Conservation (phyloP, 2,888 invertebrate species). For the Drosophila recens region DNA sequence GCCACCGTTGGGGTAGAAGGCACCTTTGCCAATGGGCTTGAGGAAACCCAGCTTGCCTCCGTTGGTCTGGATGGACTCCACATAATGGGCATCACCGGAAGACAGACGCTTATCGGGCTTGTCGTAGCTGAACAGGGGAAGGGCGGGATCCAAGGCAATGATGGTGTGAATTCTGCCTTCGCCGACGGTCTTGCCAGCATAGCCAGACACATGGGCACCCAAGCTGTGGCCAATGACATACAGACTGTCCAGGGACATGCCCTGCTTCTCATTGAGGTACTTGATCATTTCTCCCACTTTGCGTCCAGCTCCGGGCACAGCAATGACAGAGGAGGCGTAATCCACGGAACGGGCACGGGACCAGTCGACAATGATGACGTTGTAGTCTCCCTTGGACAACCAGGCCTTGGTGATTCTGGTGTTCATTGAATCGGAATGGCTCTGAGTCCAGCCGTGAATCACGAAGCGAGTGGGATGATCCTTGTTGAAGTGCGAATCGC, state of each 20-base stretch:
- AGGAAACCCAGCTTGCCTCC: conserved; percentile 82
- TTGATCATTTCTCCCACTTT: conserved; percentile 78
- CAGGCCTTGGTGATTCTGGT: conserved; percentile 85
- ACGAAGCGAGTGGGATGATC: conserved; percentile 75
- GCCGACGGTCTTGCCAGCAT: conserved; percentile 87
- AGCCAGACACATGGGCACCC: conserved; percentile 88
- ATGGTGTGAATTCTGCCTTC: conserved; percentile 87
- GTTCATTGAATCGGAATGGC: conserved; percentile 84
- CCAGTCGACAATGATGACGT: conserved; percentile 88
- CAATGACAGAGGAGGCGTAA: conserved; percentile 87
- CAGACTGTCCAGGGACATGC: conserved; percentile 86
- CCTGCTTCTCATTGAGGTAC: conserved; percentile 85
- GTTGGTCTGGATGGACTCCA: conserved; percentile 84
- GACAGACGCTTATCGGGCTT: conserved; percentile 72
- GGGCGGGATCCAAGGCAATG: conserved; percentile 85
- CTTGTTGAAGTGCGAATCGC: conserved; percentile 61
- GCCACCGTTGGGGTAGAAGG: conserved; percentile 87
- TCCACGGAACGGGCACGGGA: conserved; percentile 87
- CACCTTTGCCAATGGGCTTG: conserved; percentile 85
- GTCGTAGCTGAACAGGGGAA: conserved; percentile 78
- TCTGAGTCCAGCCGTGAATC: conserved; percentile 88
- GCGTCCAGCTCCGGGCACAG: conserved; percentile 74
- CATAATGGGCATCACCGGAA: conserved; percentile 78
- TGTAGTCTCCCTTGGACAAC: conserved; percentile 86
- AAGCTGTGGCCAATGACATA: conserved; percentile 87